These are phyloP conservation scores for Notocelia uddmanniana DNA, from an alignment of 2,888 invertebrate genomes.

Conservation along the genomic window DNA sequence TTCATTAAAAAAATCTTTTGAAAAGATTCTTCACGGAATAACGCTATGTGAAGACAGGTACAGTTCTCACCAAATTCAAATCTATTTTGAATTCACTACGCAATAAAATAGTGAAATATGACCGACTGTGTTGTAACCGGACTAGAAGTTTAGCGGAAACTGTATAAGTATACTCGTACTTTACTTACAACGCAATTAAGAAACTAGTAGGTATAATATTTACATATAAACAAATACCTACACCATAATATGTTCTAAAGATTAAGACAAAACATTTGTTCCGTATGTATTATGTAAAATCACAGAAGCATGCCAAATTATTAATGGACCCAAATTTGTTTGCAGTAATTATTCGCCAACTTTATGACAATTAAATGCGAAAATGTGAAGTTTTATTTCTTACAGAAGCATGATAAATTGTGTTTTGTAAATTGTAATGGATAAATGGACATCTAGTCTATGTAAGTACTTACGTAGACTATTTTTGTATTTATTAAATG, in stretches of 20 bases:
- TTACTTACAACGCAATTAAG: not conserved
- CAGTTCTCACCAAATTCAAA: not conserved
- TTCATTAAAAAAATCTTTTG: no score
- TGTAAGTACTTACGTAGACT: not conserved
- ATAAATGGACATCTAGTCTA: not conserved
- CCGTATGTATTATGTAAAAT: not conserved
- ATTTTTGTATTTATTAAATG: not conserved
- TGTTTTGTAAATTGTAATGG: not conserved
- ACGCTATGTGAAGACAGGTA: no score
- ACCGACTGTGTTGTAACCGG: not conserved
- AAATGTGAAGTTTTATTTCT: not conserved
- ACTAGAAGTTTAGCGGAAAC: not conserved
- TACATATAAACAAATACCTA: not conserved
- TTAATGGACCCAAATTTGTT: slow-evolving; percentile 4
- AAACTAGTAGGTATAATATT: not conserved
- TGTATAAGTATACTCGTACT: not conserved
- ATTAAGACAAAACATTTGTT: not conserved
- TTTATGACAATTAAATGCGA: not conserved
- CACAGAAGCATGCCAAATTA: slow-evolving; percentile 11
- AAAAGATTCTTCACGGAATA: no score
- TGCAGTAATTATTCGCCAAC: not conserved
- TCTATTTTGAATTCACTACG: not conserved
- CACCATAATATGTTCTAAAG: not conserved
- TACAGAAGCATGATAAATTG: not conserved
- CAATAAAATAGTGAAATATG: no score